Conservation (phyloP, 2,797 vertebrate species). For the Labeo calbasu region DNA sequence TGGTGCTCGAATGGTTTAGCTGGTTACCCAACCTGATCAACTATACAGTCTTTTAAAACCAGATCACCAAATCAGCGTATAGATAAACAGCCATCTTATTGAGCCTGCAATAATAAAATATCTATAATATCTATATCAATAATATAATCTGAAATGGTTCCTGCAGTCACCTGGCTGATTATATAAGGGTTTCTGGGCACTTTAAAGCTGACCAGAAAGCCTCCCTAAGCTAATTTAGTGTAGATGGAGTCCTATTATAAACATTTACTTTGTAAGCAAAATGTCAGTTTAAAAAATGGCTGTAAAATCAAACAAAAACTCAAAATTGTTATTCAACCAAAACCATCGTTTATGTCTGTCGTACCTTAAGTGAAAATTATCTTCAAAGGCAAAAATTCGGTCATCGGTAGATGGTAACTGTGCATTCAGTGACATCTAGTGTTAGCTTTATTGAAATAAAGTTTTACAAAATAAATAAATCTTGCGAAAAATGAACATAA, state of each 20-base stretch:
- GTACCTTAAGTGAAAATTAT: not conserved
- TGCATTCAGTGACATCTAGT: constrained; percentile 26
- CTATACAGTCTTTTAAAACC: too few relatives aligned
- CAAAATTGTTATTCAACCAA: not conserved
- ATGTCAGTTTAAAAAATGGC: not conserved
- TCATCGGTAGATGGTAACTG: not conserved
- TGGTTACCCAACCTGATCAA: not conserved
- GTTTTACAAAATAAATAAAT: not conserved
- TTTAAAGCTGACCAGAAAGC: not conserved
- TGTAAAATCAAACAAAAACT: not conserved
- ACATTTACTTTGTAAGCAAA: not conserved
- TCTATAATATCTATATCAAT: too few relatives aligned
- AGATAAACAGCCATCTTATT: not conserved
- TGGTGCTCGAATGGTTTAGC: not conserved
- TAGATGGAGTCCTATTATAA: not conserved
- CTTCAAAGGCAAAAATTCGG: not conserved
- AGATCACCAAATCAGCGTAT: not conserved
- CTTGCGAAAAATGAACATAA: not conserved
- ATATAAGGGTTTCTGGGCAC: not conserved
- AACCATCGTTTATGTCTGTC: not conserved
- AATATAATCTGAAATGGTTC: not conserved
- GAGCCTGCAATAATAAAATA: not conserved
- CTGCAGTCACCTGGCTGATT: not conserved
- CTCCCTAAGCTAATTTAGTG: not conserved
- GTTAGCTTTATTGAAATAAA: not conserved